Percentiles rank a stretch among this genome's conserved stretches.
These are phyloP conservation scores for Germaria angustata DNA, from an alignment of 2,888 invertebrate species.

Conservation along the genomic window DNA sequence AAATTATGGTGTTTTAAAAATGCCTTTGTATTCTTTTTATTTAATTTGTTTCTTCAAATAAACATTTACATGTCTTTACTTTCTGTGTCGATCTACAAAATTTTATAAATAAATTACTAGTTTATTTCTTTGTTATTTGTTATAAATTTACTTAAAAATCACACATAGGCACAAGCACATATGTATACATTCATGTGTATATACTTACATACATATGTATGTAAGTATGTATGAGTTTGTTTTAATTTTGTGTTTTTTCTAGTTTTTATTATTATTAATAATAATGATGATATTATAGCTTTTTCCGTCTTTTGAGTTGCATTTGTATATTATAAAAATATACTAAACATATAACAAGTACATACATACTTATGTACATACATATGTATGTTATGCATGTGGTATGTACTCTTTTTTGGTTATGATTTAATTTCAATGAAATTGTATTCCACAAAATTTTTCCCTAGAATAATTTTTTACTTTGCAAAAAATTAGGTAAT, in stretches of 20 bases:
- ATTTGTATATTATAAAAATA: background rate
- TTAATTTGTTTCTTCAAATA: background rate
- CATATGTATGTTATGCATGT: background rate
- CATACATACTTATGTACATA: background rate
- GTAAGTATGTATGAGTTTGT: background rate
- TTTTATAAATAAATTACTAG: slow-evolving; percentile 3
- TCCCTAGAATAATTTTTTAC: background rate
- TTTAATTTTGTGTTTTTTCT: background rate
- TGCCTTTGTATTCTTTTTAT: no score
- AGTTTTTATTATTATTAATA: slow-evolving; percentile 3
- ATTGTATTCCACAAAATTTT: background rate
- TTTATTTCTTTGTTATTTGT: slow-evolving; percentile 24
- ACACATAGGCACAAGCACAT: no score
- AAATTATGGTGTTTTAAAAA: no score
- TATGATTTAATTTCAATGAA: background rate
- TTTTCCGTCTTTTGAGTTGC: background rate
- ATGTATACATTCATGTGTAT: no score
- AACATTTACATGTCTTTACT: background rate
- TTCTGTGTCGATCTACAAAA: background rate
- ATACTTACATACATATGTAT: no score
- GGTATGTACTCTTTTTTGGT: background rate
- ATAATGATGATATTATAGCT: slow-evolving; percentile 18
- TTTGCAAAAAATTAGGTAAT: background rate
- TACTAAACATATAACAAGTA: background rate
- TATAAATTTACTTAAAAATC: slow-evolving; percentile 1